These are phyloP conservation scores for Chaetodon trifasciatus DNA, from an alignment of 2,797 vertebrate genomes.

Conservation along the genomic window DNA sequence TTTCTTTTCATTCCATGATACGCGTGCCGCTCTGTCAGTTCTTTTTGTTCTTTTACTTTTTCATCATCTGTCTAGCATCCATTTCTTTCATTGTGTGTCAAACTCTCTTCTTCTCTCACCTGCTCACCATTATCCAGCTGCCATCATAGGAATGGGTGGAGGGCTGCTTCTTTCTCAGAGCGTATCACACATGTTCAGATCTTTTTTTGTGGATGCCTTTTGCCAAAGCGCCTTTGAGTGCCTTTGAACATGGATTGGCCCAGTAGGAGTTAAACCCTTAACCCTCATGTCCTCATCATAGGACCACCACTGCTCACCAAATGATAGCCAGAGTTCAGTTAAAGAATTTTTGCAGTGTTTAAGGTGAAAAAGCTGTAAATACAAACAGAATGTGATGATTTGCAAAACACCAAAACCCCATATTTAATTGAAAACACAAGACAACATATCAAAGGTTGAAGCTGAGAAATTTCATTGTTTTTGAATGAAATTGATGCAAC, in stretches of 20 bases:
- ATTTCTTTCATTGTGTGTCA: constrained; percentile 30
- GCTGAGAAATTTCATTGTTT: too few species aligned
- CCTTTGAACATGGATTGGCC: constrained; percentile 10
- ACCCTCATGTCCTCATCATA: too few species aligned
- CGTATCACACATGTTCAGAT: not conserved
- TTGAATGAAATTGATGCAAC: too few species aligned
- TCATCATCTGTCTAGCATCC: constrained; percentile 34
- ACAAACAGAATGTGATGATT: too few species aligned
- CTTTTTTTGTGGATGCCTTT: not conserved
- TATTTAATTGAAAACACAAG: too few species aligned
- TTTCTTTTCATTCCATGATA: constrained; percentile 29
- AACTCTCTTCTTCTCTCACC: constrained; percentile 8
- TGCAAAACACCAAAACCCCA: too few species aligned
- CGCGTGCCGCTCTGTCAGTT: constrained; percentile 32
- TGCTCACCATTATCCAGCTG: constrained; percentile 39
- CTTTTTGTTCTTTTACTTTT: constrained; percentile 47
- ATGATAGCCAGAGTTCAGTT: too few species aligned
- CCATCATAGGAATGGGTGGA: constrained; percentile 22
- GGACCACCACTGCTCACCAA: too few species aligned
- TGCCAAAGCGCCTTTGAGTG: not conserved
- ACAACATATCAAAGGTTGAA: too few species aligned
- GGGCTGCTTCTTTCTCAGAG: constrained; percentile 1
- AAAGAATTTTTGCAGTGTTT: too few species aligned
- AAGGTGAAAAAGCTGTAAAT: too few species aligned
- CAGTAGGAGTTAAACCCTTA: constrained; percentile 4